These are phyloP conservation scores for Cephus nigrinus DNA, from an alignment of 2,888 invertebrate species.

Conservation along the genomic window DNA sequence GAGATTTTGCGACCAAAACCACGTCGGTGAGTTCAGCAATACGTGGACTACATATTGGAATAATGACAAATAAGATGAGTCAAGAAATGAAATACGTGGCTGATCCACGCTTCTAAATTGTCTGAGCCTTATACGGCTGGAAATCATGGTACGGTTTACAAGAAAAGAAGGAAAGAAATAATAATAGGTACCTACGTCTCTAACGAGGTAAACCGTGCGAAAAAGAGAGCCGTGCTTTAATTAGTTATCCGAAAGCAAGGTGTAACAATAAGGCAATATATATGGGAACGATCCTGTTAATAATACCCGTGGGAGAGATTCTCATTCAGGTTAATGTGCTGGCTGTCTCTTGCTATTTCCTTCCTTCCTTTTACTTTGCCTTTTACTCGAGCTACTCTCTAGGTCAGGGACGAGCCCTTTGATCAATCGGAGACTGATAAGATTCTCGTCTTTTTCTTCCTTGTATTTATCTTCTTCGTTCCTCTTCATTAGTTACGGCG, in stretches of 20 bases:
- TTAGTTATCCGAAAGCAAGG: constrained; percentile 45
- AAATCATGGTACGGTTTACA: constrained; percentile 2
- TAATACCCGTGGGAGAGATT: constrained; percentile 26
- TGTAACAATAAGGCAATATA: constrained; percentile 33
- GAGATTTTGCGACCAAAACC: constrained; percentile 89
- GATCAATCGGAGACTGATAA: not conserved
- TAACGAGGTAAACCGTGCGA: constrained; percentile 34
- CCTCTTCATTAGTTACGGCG: not conserved
- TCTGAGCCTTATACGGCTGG: constrained; percentile 1
- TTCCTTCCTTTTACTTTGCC: constrained; percentile 18
- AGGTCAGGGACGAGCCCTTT: constrained; percentile 36
- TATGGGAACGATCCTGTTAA: constrained; percentile 44
- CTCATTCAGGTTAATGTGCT: constrained; percentile 37
- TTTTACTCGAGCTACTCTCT: constrained; percentile 21
- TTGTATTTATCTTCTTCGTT: not conserved
- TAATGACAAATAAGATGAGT: not conserved
- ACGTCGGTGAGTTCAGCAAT: constrained; percentile 73
- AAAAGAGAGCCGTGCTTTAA: constrained; percentile 40
- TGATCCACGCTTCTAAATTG: not conserved
- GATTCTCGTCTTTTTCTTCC: not conserved
- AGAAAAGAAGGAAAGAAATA: not conserved
- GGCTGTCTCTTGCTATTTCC: constrained; percentile 21
- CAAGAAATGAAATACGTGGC: not conserved
- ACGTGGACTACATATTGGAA: not conserved
- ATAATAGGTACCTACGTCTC: not conserved